Base-by-base conservation (phyloP, 2,888 invertebrate genomes). In the Tryphoninae sp. region DNA sequence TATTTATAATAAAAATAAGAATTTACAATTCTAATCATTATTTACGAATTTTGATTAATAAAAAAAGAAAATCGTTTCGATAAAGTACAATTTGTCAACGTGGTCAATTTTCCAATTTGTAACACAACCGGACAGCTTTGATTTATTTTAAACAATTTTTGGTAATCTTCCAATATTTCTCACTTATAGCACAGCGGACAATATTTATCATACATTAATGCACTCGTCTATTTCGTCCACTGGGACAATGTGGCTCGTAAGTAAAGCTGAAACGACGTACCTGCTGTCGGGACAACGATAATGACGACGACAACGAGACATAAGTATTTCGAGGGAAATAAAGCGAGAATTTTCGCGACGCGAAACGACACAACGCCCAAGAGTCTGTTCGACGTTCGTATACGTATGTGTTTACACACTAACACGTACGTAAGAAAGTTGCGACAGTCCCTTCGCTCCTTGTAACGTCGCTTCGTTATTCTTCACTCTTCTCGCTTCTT, bases 381-480 rank as follows among this genome's bases (percentile, higher is more conserved):
- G 74, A 72, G 19, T 61, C 69, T 55, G 59, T 71, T 45, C 73
- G 13, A 53, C 51, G 74, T 81, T 73, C 74, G 61, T 6, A 1
- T 33, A 33, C 6, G 6, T 33, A 33, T 33, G 33, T 33, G 33
- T 33, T 33, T 33, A 33, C 33, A 33, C 33, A 83, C 78, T 68
- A 79, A 80, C 77, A 78, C 76, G 69, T 80, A 80, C 72, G 84
- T 83, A 65, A 45, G 67, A 62, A 65, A n/a, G 19, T 78, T 23
- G 51, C 68, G 61, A 67, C 55, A 53, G 22, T 78, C 53, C n/a
- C 19, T 49, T 80, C 80, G 77, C 80, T 75, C 73, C 74, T 80
- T 79, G 78, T 80, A 80, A 82, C 81, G 81, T 81, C 78, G 78
- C 78, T 78, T 51, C 67, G 68, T 59, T 42, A 64, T 72, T 62